Base-by-base conservation (phyloP, 2,113 vertebrate species). In the Cyanistes caeruleus region DNA sequence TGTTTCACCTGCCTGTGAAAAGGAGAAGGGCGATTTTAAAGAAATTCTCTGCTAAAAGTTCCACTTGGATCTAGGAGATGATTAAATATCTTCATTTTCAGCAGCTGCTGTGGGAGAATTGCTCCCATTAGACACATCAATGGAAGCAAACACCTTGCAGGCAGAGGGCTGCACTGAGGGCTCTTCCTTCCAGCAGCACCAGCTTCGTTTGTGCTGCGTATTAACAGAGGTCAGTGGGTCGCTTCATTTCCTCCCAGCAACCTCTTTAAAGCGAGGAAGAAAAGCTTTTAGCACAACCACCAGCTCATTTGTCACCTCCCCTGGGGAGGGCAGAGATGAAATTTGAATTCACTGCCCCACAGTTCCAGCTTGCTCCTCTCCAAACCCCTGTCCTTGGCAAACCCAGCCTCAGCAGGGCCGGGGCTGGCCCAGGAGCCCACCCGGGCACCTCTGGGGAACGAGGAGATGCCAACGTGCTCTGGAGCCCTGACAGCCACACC, bases 201-300 rank as follows among this genome's bases (percentile, higher is more conserved):
- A 5, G 80, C 81, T 93, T 1, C 9, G 46, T 92, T 95, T 92
- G 85, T 25, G 86, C 89, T 89, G 79, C 2, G 31, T 41, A 92
- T 97, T 96, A 97, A 55, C 87, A 89, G 70, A 87, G 96, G 97
- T 69, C 97, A 93, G 21, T 65, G 88, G 96, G 97, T 93, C 95
- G 79, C 90, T 94, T 75, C 92, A 87, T 92, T 96, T 97, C 97
- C 97, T 96, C 89, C 94, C 90, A 95, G 95, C 79, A 82, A 95
- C 92, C 83, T 94, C 95, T 95, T 75, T 49, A 65, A 84, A 91
- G 83, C 55, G 62, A 83, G 85, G 41, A 75, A 72, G 77, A 41
- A 91, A 92, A 92, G 88, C 93, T 96, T 93, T 96, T 82, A 97
- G 95, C 83, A 56, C 88, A 89, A 90, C 94, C 87, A 85, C 48